Conservation (phyloP, 1,140 invertebrate species). For the Drosophila neocordata region DNA sequence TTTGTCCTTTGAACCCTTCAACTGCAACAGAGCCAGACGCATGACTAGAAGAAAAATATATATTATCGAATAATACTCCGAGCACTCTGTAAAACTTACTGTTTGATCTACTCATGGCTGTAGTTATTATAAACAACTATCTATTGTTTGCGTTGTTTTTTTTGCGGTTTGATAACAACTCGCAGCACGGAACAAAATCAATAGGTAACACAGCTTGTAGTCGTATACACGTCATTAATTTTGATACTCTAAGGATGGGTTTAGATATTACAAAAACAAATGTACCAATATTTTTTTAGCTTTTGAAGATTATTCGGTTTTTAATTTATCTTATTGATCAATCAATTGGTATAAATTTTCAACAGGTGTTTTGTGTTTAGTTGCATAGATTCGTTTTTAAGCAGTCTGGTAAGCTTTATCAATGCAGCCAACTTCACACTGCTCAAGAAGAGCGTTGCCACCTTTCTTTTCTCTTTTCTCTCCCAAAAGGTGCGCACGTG, state of each 20-base stretch:
- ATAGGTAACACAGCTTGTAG: background rate
- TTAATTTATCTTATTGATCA: too few species aligned
- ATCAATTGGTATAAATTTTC: too few species aligned
- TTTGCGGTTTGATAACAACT: conserved; percentile 45
- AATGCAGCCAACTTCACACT: conserved; percentile 38
- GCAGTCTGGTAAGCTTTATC: background rate
- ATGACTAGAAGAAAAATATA: conserved; percentile 46
- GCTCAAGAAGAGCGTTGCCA: conserved; percentile 29
- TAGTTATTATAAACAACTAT: conserved; percentile 3
- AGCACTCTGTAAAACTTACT: conserved; percentile 39
- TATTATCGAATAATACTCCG: background rate
- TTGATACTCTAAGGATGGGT: too few species aligned
- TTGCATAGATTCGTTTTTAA: background rate
- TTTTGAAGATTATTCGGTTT: too few species aligned
- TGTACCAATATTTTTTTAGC: background rate
- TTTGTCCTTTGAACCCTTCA: conserved; percentile 90
- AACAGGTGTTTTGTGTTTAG: background rate
- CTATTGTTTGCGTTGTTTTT: conserved; percentile 24
- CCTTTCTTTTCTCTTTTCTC: conserved; percentile 57
- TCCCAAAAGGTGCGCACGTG: conserved; percentile 55
- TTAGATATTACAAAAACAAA: background rate
- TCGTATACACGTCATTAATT: background rate
- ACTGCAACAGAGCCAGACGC: conserved; percentile 90
- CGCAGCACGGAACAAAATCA: conserved; percentile 7
- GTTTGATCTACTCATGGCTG: conserved; percentile 36